These are phyloP conservation scores for Sebastes minor DNA, from an alignment of 2,797 vertebrate genomes.

Conservation along the genomic window DNA sequence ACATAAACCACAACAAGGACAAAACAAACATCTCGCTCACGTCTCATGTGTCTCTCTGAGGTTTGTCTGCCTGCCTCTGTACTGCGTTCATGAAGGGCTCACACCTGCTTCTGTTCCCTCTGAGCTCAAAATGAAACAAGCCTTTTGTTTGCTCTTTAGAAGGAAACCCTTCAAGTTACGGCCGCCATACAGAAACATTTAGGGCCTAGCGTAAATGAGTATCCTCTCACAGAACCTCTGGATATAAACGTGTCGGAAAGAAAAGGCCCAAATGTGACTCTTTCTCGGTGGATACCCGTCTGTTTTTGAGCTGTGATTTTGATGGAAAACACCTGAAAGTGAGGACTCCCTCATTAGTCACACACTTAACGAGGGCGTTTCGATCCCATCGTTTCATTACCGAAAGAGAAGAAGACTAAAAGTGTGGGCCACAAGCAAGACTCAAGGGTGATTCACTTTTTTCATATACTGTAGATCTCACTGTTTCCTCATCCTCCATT, in stretches of 20 bases:
- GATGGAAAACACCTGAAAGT: constrained; percentile 76
- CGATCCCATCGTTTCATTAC: constrained; percentile 69
- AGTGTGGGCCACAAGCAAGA: constrained; percentile 66
- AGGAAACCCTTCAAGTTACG: background rate
- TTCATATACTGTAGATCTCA: constrained; percentile 33
- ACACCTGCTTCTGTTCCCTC: constrained; percentile 68
- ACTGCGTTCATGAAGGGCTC: constrained; percentile 63
- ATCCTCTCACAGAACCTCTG: background rate
- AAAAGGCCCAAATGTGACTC: background rate
- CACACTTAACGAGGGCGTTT: constrained; percentile 45
- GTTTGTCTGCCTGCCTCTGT: constrained; percentile 76
- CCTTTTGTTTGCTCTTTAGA: constrained; percentile 29
- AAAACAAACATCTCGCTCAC: constrained; percentile 79
- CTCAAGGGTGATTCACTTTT: constrained; percentile 68
- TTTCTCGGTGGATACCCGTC: background rate
- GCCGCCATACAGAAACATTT: background rate
- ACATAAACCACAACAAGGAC: constrained; percentile 85
- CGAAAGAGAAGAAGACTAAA: constrained; percentile 69
- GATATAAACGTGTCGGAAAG: background rate
- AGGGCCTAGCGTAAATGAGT: background rate
- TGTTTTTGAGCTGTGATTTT: constrained; percentile 37
- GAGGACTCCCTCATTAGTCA: constrained; percentile 81
- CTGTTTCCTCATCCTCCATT: constrained; percentile 47
- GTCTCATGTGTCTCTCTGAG: constrained; percentile 85
- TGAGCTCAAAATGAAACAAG: constrained; percentile 51